Evolutionary conservation across 2,888 invertebrate species (phyloP).

Genomic region (Pilophorus perplexus): DNA sequence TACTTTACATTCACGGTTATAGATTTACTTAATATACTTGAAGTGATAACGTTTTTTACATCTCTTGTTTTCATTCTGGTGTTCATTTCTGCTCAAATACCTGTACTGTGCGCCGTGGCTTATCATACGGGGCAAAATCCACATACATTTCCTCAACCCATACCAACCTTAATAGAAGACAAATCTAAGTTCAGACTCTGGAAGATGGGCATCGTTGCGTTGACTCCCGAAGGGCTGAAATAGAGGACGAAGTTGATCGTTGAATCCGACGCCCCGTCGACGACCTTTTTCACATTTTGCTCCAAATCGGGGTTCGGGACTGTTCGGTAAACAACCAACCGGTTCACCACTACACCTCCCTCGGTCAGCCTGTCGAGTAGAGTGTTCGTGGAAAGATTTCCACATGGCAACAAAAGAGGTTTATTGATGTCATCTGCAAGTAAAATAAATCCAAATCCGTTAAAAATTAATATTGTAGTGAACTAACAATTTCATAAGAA

Average conservation of each 20-base stretch:
- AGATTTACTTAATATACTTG: not conserved
- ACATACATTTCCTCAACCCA: too few species aligned
- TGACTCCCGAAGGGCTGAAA: constrained; percentile 37
- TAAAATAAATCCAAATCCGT: too few species aligned
- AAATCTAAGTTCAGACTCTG: constrained; percentile 9
- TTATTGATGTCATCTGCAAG: not conserved
- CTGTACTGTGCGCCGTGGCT: too few species aligned
- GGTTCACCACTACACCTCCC: constrained; percentile 12
- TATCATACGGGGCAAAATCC: too few species aligned
- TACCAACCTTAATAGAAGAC: constrained; percentile 12
- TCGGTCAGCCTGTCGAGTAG: constrained; percentile 13
- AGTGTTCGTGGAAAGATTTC: constrained; percentile 24
- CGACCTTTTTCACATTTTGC: not conserved
- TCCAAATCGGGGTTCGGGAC: constrained; percentile 28
- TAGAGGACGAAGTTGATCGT: constrained; percentile 19
- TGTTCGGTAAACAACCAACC: constrained; percentile 26
- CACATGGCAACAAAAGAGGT: constrained; percentile 27
- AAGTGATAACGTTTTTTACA: not conserved
- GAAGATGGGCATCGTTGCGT: constrained; percentile 10
- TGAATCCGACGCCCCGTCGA: not conserved
- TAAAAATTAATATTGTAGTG: not conserved
- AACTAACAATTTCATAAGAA: not conserved
- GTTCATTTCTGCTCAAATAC: not conserved
- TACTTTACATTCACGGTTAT: not conserved
- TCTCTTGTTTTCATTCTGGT: not conserved